Evolutionary conservation across 2,888 invertebrate genomes (phyloP), one percentile per base, ranked within the genome.

Genomic region (Pediacus dermestoides): DNA sequence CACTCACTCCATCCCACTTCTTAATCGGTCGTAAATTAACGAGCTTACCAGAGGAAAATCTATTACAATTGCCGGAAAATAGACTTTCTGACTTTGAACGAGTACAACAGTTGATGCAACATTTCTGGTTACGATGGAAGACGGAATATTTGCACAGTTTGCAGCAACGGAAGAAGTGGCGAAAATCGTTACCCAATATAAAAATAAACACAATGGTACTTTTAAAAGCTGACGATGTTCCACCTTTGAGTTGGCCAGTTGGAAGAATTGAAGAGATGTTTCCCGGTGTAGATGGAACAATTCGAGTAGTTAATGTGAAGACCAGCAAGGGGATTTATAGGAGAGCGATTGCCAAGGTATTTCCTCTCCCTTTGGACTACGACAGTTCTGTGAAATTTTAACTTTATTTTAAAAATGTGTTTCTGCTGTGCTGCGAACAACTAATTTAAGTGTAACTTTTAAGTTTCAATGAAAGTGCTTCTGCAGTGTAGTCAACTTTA

Each of bases 1-100:
- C 44, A 3, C 34, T 58, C 1, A 52, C 52, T 1, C 54, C 55
- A 3, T 47, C 48, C 13, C 53, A 55, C 34, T 57, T 55, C 12
- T 34, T 39, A 4, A 47, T 54, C 16, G 53, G 55, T 7, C 33
- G 37, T 8, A 30, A 51, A n/a, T 14, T 53, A 9, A 23, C 11
- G 11, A 12, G 22, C 16, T 15, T 22, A 14, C 34, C 34, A 14
- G 13, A 22, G 23, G 34, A 34, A 2, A 16, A 34, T 25, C 7
- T 34, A 9, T n/a, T 7, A 18, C 1, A 4, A n/a, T 14, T 22
- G 2, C 22, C 23, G 16, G n/a, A 9, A 4, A 34, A 34, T 22
- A n/a, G 23, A 4, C 15, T 34, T 11, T 9, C 34, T 4, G 9
- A 30, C 9, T 30, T 14, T 14, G 14, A 2, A 14, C 6, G 4